These are phyloP conservation scores for Coptodon bakossiorum DNA, from an alignment of 2,113 vertebrate genomes.

Conservation along the genomic window DNA sequence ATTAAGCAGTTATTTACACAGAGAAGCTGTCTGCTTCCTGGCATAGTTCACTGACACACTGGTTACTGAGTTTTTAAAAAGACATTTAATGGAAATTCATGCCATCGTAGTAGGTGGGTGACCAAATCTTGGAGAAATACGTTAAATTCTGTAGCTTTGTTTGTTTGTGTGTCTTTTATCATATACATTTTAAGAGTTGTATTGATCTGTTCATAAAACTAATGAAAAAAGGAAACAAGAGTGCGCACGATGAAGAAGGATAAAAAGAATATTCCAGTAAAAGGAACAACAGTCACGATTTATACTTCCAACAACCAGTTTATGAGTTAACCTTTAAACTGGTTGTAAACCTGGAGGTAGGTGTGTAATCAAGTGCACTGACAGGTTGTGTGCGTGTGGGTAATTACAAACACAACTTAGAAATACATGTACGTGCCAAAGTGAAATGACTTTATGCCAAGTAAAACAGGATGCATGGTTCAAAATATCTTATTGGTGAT, in stretches of 20 bases:
- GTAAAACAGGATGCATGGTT: not conserved
- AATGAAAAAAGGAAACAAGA: not conserved
- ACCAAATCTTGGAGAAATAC: not conserved
- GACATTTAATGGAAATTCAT: not conserved
- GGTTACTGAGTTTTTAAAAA: not conserved
- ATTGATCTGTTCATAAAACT: not conserved
- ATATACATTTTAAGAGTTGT: accelerated
- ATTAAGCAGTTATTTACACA: not conserved
- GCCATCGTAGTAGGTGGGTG: not conserved
- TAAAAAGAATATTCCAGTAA: not conserved
- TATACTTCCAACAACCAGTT: not conserved
- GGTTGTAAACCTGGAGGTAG: not conserved
- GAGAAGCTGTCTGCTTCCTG: not conserved
- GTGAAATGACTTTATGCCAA: not conserved
- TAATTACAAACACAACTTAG: not conserved
- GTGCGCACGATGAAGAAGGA: not conserved
- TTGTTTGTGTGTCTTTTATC: not conserved
- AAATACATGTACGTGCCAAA: not conserved
- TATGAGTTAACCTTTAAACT: not conserved
- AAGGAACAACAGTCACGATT: not conserved
- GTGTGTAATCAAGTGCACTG: not conserved
- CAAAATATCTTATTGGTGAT: not conserved
- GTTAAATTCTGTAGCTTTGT: not conserved
- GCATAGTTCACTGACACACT: no score
- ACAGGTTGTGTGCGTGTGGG: not conserved